These are phyloP conservation scores for Cordilura impudica DNA, from an alignment of 2,888 invertebrate genomes.

Conservation along the genomic window DNA sequence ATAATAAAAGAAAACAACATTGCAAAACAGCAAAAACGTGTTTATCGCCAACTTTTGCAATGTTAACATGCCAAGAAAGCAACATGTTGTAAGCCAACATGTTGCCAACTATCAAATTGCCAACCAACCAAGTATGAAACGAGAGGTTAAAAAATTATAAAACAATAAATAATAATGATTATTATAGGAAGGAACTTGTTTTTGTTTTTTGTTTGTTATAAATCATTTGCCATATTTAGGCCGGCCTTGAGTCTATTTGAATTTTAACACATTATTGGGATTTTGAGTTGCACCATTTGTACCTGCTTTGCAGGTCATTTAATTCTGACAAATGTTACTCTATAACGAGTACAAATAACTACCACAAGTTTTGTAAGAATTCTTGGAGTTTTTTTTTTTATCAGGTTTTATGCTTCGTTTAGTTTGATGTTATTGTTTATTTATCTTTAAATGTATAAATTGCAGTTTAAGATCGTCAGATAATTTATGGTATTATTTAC, in stretches of 20 bases:
- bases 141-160: too few species aligned
- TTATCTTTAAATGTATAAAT: constrained; percentile 31
- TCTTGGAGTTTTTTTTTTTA: not conserved
- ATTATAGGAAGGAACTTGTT: not conserved
- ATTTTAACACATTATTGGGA: not conserved
- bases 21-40: constrained; percentile 10
- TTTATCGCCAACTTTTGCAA: not conserved
- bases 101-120: not conserved
- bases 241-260: not conserved
- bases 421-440: not conserved
- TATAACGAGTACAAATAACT: not conserved
- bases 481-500: constrained; percentile 46
- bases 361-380: not conserved
- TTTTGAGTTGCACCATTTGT: not conserved
- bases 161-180: not conserved
- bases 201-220: not conserved
- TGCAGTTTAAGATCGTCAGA: constrained; percentile 22
- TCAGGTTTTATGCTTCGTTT: constrained; percentile 25
- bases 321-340: constrained; percentile 18
- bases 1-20: not conserved
- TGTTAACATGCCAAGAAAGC: not conserved
- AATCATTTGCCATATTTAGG: not conserved
- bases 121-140: not conserved
- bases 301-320: constrained; percentile 34
- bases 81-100: constrained; percentile 38